Evolutionary conservation across 2,797 vertebrate genomes (phyloP).

Genomic region (Euthynnus affinis): DNA sequence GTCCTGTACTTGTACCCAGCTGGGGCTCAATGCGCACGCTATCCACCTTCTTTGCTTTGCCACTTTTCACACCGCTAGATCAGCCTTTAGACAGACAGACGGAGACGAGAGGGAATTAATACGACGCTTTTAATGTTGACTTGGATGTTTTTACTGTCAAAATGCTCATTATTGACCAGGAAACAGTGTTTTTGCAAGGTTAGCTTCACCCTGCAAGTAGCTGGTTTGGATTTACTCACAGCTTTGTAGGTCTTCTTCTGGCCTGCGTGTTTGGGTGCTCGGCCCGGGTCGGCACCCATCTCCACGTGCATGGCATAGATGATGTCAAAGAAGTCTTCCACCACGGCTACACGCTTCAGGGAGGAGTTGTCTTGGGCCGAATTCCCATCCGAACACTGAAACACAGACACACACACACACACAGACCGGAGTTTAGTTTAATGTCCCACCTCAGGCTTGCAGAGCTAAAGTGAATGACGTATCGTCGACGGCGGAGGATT

Average conservation of each 20-base stretch:
- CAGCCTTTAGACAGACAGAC: not conserved
- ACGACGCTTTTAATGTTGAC: conserved; percentile 1
- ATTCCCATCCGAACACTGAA: conserved; percentile 90
- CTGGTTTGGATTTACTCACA: conserved; percentile 83
- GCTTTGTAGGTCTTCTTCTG: conserved; percentile 99
- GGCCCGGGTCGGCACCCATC: conserved; percentile 93
- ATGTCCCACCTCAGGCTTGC: conserved; percentile 12
- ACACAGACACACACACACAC: conserved; percentile 52
- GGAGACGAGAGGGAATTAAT: not conserved
- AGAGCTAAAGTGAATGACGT: conserved; percentile 6
- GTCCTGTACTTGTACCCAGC: not conserved
- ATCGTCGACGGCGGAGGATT: not conserved
- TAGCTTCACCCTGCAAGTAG: not conserved
- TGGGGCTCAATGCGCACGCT: conserved; percentile 10
- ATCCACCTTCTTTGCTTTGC: not conserved
- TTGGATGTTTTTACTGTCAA: conserved; percentile 7
- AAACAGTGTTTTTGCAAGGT: not conserved
- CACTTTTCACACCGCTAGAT: conserved; percentile 7
- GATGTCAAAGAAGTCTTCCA: conserved; percentile 99
- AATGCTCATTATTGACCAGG: not conserved
- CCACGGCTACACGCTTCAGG: conserved; percentile 97
- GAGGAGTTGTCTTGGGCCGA: conserved; percentile 94
- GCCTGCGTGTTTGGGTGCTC: conserved; percentile 96
- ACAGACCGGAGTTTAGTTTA: conserved; percentile 42
- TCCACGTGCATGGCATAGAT: conserved; percentile 99